phyloP scores from a whole-genome alignment of 2,797 vertebrate genomes.

The Furcifer pardalis region DNA sequence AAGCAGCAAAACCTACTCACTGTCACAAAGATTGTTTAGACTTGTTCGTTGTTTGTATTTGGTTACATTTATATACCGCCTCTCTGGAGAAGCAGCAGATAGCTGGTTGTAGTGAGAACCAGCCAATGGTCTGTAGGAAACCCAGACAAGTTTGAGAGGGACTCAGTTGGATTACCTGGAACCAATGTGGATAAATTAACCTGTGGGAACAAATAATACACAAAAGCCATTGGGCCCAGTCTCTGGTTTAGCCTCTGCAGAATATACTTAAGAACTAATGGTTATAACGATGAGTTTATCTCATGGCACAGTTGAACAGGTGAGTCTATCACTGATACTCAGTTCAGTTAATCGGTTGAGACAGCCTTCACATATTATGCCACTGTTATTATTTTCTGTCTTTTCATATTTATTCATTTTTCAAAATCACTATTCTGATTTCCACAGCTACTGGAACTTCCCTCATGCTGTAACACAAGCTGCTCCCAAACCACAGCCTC shows the following conservation, averaged over 20 bases:
- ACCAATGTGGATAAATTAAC: too few species aligned
- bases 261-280: too few species aligned
- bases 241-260: background rate
- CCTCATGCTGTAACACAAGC: background rate
- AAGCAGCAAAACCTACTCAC: background rate
- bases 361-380: background rate
- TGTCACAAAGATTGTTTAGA: background rate
- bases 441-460: background rate
- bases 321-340: background rate
- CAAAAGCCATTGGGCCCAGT: background rate
- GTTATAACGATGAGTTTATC: too few species aligned
- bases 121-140: too few species aligned
- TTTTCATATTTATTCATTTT: background rate
- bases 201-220: too few species aligned
- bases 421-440: background rate
- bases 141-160: too few species aligned
- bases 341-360: background rate
- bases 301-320: background rate
- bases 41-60: too few species aligned
- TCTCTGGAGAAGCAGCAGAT: background rate
- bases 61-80: too few species aligned
- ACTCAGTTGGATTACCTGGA: background rate
- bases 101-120: background rate
- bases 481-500: background rate
- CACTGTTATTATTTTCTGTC: background rate